phyloP scores from a whole-genome alignment of 2,888 invertebrate species.

The Barypeithes pellucidus region DNA sequence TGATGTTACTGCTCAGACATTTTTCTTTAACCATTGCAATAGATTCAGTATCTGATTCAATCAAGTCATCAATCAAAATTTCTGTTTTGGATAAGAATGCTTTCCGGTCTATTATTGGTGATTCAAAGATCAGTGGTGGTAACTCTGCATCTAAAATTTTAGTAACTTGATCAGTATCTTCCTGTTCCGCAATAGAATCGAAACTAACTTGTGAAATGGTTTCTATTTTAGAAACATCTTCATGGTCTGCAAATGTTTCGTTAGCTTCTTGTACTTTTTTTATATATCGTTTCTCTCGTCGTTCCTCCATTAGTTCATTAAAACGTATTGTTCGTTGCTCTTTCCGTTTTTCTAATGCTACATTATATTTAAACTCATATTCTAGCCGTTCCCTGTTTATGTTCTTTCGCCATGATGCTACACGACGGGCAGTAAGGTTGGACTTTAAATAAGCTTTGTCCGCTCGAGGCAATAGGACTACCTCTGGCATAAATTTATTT shows the following conservation, averaged over 20 bases:
- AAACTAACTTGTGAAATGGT: conserved; percentile 63
- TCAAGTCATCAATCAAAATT: conserved; percentile 70
- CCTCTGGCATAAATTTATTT: conserved; percentile 72
- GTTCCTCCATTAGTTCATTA: conserved; percentile 63
- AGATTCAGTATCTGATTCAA: conserved; percentile 71
- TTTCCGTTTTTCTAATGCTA: conserved; percentile 61
- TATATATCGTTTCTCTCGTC: conserved; percentile 62
- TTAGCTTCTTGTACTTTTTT: conserved; percentile 55
- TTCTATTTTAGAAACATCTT: conserved; percentile 15
- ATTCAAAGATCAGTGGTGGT: conserved; percentile 68
- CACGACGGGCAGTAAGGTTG: conserved; percentile 58
- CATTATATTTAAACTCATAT: conserved; percentile 54
- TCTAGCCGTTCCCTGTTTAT: conserved; percentile 66
- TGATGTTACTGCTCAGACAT: conserved; percentile 70
- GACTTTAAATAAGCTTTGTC: conserved; percentile 59
- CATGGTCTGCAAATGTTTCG: conserved; percentile 12
- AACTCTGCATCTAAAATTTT: conserved; percentile 64
- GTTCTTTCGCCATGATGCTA: conserved; percentile 66
- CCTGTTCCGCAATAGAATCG: conserved; percentile 72
- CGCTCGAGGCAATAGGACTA: conserved; percentile 73
- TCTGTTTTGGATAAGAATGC: conserved; percentile 71
- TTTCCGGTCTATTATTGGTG: conserved; percentile 71
- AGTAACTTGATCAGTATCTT: conserved; percentile 71
- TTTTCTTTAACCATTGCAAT: conserved; percentile 69
- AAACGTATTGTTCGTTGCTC: conserved; percentile 59